These are phyloP conservation scores for Phania funesta DNA, from an alignment of 2,888 invertebrate species.

Conservation along the genomic window DNA sequence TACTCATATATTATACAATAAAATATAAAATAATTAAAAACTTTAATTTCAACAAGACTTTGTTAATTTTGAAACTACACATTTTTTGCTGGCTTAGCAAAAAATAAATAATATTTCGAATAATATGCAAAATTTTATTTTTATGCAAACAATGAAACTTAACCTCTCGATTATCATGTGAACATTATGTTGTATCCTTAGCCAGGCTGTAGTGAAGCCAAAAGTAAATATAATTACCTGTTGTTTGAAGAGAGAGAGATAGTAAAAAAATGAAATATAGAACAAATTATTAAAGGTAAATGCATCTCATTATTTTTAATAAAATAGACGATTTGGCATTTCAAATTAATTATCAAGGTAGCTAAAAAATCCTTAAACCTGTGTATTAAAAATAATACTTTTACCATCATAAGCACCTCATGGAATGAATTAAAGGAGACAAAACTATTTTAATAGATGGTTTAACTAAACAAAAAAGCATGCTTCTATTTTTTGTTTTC, in stretches of 20 bases:
- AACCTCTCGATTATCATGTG: neutral
- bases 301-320: too few species aligned
- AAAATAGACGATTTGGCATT: too few species aligned
- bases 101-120: constrained; percentile 2
- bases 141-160: constrained; percentile 39
- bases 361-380: too few species aligned
- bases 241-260: constrained; percentile 2
- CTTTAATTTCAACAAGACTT: constrained; percentile 27
- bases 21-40: constrained; percentile 14
- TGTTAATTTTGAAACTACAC: constrained; percentile 50
- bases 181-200: neutral
- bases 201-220: neutral
- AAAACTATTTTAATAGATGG: too few species aligned
- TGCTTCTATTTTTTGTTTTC: too few species aligned
- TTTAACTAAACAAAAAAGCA: too few species aligned
- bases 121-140: constrained; percentile 9
- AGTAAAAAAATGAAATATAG: neutral
- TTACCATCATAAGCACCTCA: too few species aligned
- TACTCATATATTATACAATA: neutral
- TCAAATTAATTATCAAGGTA: too few species aligned
- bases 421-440: too few species aligned
- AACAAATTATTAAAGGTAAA: too few species aligned
- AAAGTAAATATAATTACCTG: constrained; percentile 30
- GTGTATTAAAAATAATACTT: too few species aligned
- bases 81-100: constrained; percentile 72